phyloP scores from a whole-genome alignment of 2,888 invertebrate species.

The Lepetodrilus schrolli region DNA sequence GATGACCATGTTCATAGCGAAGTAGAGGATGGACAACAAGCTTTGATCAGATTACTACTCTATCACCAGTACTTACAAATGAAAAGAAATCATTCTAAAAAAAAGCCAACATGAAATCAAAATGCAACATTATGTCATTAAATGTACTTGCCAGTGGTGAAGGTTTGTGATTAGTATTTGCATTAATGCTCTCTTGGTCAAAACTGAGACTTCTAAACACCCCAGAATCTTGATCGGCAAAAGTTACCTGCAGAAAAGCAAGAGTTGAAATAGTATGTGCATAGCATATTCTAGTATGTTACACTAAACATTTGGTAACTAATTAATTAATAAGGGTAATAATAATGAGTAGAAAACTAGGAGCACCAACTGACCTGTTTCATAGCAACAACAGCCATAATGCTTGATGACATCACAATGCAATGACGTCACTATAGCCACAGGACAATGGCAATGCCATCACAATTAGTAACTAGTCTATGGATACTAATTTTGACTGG shows the following conservation, averaged over 20 bases:
- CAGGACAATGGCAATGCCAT: not conserved
- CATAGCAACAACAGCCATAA: not conserved
- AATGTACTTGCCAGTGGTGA: constrained; percentile 13
- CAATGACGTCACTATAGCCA: constrained; percentile 5
- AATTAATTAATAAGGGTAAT: no score
- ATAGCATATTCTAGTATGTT: no score
- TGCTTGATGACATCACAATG: constrained; percentile 21
- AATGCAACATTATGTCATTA: not conserved
- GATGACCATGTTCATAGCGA: not conserved
- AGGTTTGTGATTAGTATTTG: constrained; percentile 19
- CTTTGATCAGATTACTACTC: no score
- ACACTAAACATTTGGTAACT: no score
- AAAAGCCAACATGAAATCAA: not conserved
- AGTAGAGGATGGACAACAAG: no score
- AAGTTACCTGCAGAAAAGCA: constrained; percentile 60
- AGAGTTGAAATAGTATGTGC: no score
- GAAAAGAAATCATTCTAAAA: no score
- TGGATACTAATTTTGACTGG: not conserved
- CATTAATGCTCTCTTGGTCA: constrained; percentile 45
- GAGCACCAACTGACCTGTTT: not conserved
- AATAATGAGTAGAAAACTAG: no score
- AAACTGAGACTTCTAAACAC: constrained; percentile 55
- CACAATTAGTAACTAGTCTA: not conserved
- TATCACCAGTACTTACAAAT: no score
- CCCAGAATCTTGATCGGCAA: constrained; percentile 59